phyloP scores from a whole-genome alignment of 1,140 invertebrate genomes.

The Bombyx mandarina region DNA sequence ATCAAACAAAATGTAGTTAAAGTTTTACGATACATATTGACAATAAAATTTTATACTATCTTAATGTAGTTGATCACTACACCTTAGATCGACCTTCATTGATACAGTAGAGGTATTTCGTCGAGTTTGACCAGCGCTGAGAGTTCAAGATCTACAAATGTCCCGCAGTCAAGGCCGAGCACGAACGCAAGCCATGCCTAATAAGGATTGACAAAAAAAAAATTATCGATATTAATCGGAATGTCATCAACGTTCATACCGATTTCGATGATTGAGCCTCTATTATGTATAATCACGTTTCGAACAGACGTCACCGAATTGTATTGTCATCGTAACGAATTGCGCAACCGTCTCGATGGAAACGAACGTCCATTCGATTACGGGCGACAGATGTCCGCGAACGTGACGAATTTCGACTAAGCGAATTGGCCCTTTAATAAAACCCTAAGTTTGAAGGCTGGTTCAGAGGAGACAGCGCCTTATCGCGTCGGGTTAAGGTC shows the following conservation, averaged over 20 bases:
- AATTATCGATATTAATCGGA: constrained; percentile 29
- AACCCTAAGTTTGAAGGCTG: constrained; percentile 9
- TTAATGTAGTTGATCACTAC: no score
- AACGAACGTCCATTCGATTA: constrained; percentile 56
- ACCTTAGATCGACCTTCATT: no score
- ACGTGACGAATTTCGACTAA: constrained; percentile 68
- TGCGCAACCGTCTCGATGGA: constrained; percentile 49
- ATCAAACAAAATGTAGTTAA: no score
- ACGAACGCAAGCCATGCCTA: background rate
- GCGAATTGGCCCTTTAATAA: constrained; percentile 26
- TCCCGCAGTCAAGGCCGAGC: no score
- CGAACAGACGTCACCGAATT: constrained; percentile 32
- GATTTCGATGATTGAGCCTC: constrained; percentile 33
- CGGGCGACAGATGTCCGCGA: constrained; percentile 62
- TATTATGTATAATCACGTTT: constrained; percentile 53
- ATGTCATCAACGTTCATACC: constrained; percentile 43
- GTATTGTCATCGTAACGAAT: constrained; percentile 64
- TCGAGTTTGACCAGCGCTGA: no score
- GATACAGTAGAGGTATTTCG: no score
- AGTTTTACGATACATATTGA: no score
- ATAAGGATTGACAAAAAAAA: constrained; percentile 12
- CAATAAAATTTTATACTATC: no score
- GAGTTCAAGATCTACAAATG: no score
- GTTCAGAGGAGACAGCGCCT: background rate
- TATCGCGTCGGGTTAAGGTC: constrained; percentile 12